Conservation (phyloP, 2,888 invertebrate genomes). For the Brachyptera risi region DNA sequence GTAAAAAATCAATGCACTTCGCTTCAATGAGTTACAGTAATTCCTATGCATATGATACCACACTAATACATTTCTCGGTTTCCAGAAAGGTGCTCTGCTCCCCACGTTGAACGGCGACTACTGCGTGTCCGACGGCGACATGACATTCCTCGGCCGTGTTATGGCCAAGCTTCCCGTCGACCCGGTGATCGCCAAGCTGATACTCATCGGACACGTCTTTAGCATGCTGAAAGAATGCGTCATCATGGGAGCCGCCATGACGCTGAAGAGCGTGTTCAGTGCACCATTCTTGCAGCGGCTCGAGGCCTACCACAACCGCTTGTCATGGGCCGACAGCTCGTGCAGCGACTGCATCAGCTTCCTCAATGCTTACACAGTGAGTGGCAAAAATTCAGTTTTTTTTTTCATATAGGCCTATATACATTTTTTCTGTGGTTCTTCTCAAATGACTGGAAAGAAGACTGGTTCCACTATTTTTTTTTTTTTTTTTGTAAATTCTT, state of each 20-base stretch:
- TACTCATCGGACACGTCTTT: slow-evolving; percentile 81
- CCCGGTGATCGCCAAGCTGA: slow-evolving; percentile 74
- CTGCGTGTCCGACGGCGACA: slow-evolving; percentile 66
- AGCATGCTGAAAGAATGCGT: slow-evolving; percentile 79
- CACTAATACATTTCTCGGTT: too few species aligned
- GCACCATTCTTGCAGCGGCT: slow-evolving; percentile 66
- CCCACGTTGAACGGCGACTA: slow-evolving; percentile 51
- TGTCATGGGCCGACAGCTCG: slow-evolving; percentile 78
- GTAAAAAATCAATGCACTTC: too few species aligned
- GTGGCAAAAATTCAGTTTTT: too few species aligned
- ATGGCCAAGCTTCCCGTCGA: slow-evolving; percentile 82
- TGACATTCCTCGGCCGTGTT: slow-evolving; percentile 80
- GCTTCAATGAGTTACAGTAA: too few species aligned
- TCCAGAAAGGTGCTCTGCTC: slow-evolving; percentile 73
- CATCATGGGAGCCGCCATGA: slow-evolving; percentile 81
- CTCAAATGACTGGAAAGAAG: too few species aligned
- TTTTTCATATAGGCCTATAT: too few species aligned
- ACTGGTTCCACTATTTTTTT: too few species aligned
- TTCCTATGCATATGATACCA: too few species aligned
- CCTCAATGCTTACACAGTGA: slow-evolving; percentile 72
- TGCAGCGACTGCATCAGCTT: slow-evolving; percentile 82
- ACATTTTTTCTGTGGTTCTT: too few species aligned
- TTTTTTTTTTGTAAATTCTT: too few species aligned
- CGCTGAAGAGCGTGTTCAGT: slow-evolving; percentile 74
- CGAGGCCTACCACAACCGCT: slow-evolving; percentile 67